These are phyloP conservation scores for Smithornis capensis DNA, from an alignment of 2,113 vertebrate genomes.

Conservation along the genomic window DNA sequence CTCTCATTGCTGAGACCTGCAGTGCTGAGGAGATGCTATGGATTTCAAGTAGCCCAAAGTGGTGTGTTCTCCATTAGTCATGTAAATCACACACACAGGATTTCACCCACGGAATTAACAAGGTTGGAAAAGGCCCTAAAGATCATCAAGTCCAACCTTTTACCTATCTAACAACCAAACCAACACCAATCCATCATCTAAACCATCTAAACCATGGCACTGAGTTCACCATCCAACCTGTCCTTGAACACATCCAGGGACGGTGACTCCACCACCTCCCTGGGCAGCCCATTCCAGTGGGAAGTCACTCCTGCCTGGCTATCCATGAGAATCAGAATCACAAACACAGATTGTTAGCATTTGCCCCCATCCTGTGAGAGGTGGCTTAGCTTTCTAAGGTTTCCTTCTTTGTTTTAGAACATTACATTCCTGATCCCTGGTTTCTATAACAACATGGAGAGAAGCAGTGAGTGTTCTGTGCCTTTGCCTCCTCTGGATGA, in stretches of 20 bases:
- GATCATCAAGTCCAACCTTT: too few species aligned
- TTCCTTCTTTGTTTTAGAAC: constrained; percentile 66
- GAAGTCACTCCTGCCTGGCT: neutral
- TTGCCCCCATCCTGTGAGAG: neutral
- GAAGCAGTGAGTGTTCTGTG: constrained; percentile 14
- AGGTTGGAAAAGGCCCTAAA: too few species aligned
- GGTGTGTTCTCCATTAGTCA: neutral
- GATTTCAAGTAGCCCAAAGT: neutral
- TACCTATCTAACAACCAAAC: too few species aligned
- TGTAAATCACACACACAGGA: too few species aligned
- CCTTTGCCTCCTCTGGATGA: constrained; percentile 2
- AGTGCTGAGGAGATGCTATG: neutral
- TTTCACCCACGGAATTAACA: too few species aligned
- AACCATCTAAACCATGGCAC: too few species aligned
- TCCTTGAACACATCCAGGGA: too few species aligned
- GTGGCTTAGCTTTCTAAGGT: neutral
- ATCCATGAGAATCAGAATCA: neutral
- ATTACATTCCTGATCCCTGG: constrained; percentile 90
- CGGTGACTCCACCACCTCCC: too few species aligned
- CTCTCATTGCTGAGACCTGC: neutral
- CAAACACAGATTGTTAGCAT: neutral
- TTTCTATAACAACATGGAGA: constrained; percentile 84
- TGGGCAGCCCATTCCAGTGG: too few species aligned
- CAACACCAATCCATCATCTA: too few species aligned
- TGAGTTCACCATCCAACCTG: too few species aligned